phyloP scores from a whole-genome alignment of 2,797 vertebrate species.

The Coregonus sp. region DNA sequence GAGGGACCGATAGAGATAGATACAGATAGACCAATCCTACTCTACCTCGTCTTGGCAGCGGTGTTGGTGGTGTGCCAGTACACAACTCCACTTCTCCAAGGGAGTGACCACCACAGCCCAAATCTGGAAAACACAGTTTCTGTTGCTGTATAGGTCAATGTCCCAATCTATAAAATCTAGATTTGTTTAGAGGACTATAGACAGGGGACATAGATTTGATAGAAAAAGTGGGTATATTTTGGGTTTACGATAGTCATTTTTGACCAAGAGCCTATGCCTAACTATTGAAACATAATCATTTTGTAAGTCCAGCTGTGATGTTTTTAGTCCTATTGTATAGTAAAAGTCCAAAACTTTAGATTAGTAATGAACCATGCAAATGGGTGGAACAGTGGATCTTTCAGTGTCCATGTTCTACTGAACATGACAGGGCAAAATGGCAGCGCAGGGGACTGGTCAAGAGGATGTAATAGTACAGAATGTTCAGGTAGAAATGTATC shows the following conservation, averaged over 20 bases:
- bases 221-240: neutral
- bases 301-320: neutral
- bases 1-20: neutral
- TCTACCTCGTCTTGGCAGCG: neutral
- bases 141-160: slow-evolving; percentile 33
- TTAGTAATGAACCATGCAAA: neutral
- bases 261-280: no score
- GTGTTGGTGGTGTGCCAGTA: neutral
- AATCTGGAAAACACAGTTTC: neutral
- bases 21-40: neutral
- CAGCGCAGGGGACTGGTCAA: no score
- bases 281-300: neutral
- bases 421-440: neutral
- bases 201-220: neutral
- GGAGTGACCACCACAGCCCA: neutral
- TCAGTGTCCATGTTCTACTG: neutral
- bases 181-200: neutral
- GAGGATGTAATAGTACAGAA: no score
- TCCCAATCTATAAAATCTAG: slow-evolving; percentile 28
- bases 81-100: neutral
- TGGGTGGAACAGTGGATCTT: neutral
- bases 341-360: neutral
- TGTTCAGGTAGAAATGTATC: no score
- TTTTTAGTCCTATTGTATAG: neutral
- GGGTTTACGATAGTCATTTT: neutral